These are phyloP conservation scores for Sebastiscus tertius DNA, from an alignment of 2,797 vertebrate species.

Conservation along the genomic window DNA sequence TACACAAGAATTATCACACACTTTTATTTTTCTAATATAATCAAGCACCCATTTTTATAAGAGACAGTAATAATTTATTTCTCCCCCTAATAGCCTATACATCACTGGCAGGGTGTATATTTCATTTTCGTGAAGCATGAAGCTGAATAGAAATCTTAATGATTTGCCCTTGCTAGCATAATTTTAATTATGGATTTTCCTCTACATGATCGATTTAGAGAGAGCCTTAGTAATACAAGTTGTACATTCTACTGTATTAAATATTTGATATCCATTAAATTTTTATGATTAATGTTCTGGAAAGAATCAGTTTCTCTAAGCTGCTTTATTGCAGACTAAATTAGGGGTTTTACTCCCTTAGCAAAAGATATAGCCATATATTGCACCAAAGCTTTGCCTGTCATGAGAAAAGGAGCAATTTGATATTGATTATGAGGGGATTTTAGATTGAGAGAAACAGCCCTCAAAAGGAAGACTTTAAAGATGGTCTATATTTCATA, in stretches of 20 bases:
- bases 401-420: slow-evolving; percentile 75
- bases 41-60: slow-evolving; percentile 81
- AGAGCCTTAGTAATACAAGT: slow-evolving; percentile 87
- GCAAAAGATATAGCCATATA: slow-evolving; percentile 76
- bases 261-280: slow-evolving; percentile 89
- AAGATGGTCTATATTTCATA: slow-evolving; percentile 54
- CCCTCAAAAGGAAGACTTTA: slow-evolving; percentile 48
- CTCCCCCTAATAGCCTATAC: slow-evolving; percentile 82
- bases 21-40: slow-evolving; percentile 81
- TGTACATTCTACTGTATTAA: slow-evolving; percentile 88
- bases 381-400: slow-evolving; percentile 75
- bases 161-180: slow-evolving; percentile 84
- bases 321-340: slow-evolving; percentile 85
- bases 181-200: slow-evolving; percentile 90
- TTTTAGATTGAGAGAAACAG: slow-evolving; percentile 60
- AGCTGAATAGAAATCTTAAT: slow-evolving; percentile 84
- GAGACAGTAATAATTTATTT: slow-evolving; percentile 82
- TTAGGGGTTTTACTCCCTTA: slow-evolving; percentile 82
- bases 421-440: slow-evolving; percentile 78
- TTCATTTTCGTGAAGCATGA: slow-evolving; percentile 83
- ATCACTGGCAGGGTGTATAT: slow-evolving; percentile 81
- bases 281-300: slow-evolving; percentile 87
- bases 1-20: slow-evolving; percentile 71
- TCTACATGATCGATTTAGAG: slow-evolving; percentile 85
- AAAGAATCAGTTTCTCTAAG: slow-evolving; percentile 86